Percentiles rank a stretch among this genome's conserved stretches.
These are phyloP conservation scores for Sebastes taczanowskii DNA, from an alignment of 2,797 vertebrate species.

Conservation along the genomic window DNA sequence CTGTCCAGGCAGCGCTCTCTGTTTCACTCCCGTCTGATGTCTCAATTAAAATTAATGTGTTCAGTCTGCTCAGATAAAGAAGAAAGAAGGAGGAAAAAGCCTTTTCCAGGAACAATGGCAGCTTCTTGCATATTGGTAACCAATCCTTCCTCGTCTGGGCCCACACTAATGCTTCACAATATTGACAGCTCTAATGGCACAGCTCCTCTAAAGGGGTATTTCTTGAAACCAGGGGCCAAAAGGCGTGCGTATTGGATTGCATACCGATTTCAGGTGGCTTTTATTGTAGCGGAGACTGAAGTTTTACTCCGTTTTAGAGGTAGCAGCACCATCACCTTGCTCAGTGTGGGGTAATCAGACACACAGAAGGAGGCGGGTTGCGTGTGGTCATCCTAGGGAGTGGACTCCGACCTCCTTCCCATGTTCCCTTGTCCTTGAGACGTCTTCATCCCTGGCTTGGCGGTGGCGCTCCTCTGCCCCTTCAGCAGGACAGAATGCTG, in stretches of 20 bases:
- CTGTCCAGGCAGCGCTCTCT: conserved; percentile 66
- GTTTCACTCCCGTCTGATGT: conserved; percentile 69
- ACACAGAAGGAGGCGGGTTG: conserved; percentile 8
- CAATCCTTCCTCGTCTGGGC: conserved; percentile 59
- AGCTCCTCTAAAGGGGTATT: conserved; percentile 21
- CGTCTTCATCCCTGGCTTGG: conserved; percentile 79
- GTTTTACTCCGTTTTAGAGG: conserved; percentile 4
- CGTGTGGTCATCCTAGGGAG: conserved; percentile 38
- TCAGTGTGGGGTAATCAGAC: conserved; percentile 32
- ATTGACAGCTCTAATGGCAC: conserved; percentile 69
- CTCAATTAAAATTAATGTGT: conserved; percentile 78
- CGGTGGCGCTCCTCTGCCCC: conserved; percentile 50
- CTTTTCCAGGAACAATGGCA: conserved; percentile 68
- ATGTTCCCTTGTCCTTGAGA: conserved; percentile 83
- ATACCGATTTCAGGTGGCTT: conserved; percentile 37
- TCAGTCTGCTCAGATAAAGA: conserved; percentile 71
- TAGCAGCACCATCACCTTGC: conserved; percentile 13
- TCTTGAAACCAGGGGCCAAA: conserved; percentile 22
- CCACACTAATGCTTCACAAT: conserved; percentile 54
- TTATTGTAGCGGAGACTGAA: conserved; percentile 28
- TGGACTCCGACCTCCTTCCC: conserved; percentile 13
- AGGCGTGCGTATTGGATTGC: conserved; percentile 1
- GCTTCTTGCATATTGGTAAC: conserved; percentile 59
- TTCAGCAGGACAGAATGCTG: conserved; percentile 69
- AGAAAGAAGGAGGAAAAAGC: conserved; percentile 58